Evolutionary conservation across 2,888 invertebrate genomes (phyloP).

Genomic region (Thelaira solivaga): DNA sequence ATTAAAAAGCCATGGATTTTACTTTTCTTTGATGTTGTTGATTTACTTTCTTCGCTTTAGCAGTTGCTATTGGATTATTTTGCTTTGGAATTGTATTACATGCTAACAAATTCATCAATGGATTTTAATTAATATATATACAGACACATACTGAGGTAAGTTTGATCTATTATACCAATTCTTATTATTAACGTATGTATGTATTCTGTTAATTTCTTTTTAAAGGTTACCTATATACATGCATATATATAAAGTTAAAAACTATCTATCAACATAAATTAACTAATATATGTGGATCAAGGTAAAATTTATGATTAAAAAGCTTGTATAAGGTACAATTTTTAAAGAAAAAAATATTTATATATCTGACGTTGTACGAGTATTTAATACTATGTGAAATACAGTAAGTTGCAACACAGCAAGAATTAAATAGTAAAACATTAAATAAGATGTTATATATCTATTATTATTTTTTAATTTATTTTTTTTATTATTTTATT

Average conservation of each 20-base stretch:
- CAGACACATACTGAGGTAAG: slow-evolving; percentile 55
- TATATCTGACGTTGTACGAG: too few species aligned
- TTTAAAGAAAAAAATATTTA: not conserved
- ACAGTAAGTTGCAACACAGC: too few species aligned
- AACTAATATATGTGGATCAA: slow-evolving; percentile 26
- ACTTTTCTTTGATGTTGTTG: slow-evolving; percentile 52
- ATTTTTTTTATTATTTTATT: too few species aligned
- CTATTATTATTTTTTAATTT: too few species aligned
- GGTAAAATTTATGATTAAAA: slow-evolving; percentile 10
- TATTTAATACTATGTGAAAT: too few species aligned
- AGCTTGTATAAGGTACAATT: not conserved
- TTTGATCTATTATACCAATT: slow-evolving; percentile 12
- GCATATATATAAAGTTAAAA: slow-evolving; percentile 37
- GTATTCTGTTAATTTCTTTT: slow-evolving; percentile 48
- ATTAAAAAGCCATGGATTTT: slow-evolving; percentile 49
- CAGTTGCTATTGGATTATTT: slow-evolving; percentile 53
- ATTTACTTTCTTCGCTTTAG: slow-evolving; percentile 64
- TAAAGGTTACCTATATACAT: slow-evolving; percentile 33
- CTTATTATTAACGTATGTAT: slow-evolving; percentile 22
- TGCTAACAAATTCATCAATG: slow-evolving; percentile 19
- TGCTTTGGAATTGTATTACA: slow-evolving; percentile 65
- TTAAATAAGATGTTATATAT: too few species aligned
- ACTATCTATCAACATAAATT: slow-evolving; percentile 11
- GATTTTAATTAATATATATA: not conserved
- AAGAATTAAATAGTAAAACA: too few species aligned